These are phyloP conservation scores for Agelas oroides DNA, from an alignment of 37 sponge, comb jelly and placozoan genomes.

Conservation along the genomic window DNA sequence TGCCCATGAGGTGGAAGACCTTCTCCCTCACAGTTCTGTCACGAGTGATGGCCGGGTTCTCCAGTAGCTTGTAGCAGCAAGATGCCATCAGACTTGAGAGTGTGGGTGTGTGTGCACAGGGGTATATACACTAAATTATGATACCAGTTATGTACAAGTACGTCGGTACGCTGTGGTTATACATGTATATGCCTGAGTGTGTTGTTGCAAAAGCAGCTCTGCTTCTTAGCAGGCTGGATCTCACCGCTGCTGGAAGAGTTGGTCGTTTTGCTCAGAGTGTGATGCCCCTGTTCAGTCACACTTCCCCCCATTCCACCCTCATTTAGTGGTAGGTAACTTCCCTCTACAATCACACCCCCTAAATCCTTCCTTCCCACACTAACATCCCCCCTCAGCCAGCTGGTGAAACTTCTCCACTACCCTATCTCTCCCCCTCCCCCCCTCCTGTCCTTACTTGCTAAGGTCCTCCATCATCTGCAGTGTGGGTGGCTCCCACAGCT, in stretches of 20 bases:
- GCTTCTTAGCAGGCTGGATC: no score
- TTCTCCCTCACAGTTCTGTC: slow-evolving; percentile 69
- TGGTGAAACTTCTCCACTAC: background rate
- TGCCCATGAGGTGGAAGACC: slow-evolving; percentile 73
- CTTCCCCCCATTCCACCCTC: no score
- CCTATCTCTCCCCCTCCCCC: background rate
- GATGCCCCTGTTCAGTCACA: no score
- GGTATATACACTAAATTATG: background rate
- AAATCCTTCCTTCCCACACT: background rate
- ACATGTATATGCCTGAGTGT: background rate
- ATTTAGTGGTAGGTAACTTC: no score
- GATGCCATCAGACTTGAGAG: slow-evolving; percentile 65
- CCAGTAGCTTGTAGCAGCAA: slow-evolving; percentile 91
- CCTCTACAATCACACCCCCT: background rate
- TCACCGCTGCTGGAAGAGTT: no score
- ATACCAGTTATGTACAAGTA: background rate
- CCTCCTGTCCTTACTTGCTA: slow-evolving; percentile 33
- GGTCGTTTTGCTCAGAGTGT: no score
- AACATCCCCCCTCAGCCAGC: background rate
- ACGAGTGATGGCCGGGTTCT: slow-evolving; percentile 57
- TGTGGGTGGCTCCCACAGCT: slow-evolving; percentile 83
- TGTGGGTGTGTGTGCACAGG: no score
- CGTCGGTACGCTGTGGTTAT: background rate
- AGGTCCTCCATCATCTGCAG: slow-evolving; percentile 65
- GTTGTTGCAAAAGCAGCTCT: background rate